Percentiles rank a stretch among this genome's conserved stretches.
Evolutionary conservation across 2,888 invertebrate genomes (phyloP).

Genomic region (Volucella inflata): DNA sequence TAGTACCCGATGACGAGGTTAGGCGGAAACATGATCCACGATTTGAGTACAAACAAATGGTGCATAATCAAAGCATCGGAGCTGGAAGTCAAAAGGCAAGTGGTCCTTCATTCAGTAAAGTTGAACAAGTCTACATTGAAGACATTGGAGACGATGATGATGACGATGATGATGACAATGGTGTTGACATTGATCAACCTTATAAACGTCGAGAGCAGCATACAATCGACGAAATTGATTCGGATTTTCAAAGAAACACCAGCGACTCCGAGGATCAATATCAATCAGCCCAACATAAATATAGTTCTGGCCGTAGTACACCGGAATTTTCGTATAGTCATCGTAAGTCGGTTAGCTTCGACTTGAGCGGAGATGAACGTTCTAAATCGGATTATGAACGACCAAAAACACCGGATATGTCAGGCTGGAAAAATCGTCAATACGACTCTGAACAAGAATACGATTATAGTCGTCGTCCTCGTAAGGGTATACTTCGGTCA

Average conservation of each 20-base stretch:
- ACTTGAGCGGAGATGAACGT: conserved; percentile 83
- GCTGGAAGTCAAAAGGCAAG: background rate
- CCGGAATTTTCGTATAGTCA: conserved; percentile 80
- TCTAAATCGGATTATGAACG: conserved; percentile 82
- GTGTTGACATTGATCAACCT: conserved; percentile 63
- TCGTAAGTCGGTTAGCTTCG: conserved; percentile 83
- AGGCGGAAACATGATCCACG: conserved; percentile 71
- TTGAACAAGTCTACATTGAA: conserved; percentile 81
- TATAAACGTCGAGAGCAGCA: conserved; percentile 8
- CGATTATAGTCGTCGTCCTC: conserved; percentile 78
- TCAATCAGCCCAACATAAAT: conserved; percentile 76
- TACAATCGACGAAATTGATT: conserved; percentile 31
- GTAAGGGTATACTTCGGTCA: conserved; percentile 82
- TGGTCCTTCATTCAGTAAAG: conserved; percentile 76
- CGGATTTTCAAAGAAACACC: conserved; percentile 76
- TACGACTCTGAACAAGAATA: conserved; percentile 83
- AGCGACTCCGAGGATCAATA: conserved; percentile 82
- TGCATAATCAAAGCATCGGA: conserved; percentile 76
- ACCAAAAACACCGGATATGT: conserved; percentile 78
- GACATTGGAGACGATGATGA: conserved; percentile 77
- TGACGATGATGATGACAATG: conserved; percentile 76
- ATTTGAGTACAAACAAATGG: conserved; percentile 80
- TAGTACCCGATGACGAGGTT: conserved; percentile 10
- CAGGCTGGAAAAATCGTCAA: conserved; percentile 76
- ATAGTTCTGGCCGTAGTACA: conserved; percentile 81